Evolutionary conservation across 2,797 vertebrate genomes (phyloP).

Genomic region (Falco novaeseelandiae): DNA sequence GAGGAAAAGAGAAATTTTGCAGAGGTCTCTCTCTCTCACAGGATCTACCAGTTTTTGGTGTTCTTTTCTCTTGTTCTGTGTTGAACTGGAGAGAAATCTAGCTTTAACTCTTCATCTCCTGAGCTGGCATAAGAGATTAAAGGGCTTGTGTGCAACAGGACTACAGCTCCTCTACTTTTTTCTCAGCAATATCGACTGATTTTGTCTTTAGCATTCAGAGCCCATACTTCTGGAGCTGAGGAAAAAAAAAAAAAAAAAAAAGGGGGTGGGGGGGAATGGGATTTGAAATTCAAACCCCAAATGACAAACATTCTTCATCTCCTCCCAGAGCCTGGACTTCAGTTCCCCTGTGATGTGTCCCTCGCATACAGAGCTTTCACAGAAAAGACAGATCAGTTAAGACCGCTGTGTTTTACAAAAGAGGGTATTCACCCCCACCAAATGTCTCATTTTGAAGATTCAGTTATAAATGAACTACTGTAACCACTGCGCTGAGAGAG

Average conservation of each 20-base stretch:
- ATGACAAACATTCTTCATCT: background rate
- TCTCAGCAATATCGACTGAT: background rate
- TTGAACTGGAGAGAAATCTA: background rate
- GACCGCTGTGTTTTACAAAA: background rate
- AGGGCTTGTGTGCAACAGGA: background rate
- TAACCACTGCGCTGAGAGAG: background rate
- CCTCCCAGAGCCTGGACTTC: background rate
- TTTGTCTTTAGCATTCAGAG: background rate
- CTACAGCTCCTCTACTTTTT: background rate
- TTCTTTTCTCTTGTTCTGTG: background rate
- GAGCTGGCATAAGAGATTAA: background rate
- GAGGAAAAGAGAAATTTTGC: background rate
- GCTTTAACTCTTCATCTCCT: background rate
- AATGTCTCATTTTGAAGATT: background rate
- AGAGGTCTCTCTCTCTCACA: background rate
- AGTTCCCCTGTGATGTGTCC: background rate
- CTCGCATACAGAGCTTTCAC: background rate
- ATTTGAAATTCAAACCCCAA: background rate
- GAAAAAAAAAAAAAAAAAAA: background rate
- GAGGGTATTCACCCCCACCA: background rate
- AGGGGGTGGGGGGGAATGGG: too few relatives aligned
- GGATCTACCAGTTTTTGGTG: accelerated
- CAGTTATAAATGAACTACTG: background rate
- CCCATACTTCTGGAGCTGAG: background rate
- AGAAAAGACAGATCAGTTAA: background rate